Evolutionary conservation across 2,113 vertebrate species (phyloP).

Genomic region (Neotragus moschatus): DNA sequence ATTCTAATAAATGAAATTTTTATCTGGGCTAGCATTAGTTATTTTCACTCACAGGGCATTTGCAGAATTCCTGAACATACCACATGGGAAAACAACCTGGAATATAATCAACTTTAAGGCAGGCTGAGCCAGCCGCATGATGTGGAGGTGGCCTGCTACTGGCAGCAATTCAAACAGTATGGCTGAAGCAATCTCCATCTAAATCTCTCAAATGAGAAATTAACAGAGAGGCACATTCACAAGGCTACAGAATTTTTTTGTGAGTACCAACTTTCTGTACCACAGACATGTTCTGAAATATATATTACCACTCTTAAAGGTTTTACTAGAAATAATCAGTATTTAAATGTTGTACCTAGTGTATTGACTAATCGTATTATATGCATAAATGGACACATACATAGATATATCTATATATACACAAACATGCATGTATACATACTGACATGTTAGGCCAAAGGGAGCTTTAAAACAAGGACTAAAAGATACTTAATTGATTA

Average conservation of each 20-base stretch:
- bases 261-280: neutral
- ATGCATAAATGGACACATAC: neutral
- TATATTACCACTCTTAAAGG: neutral
- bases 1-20: neutral
- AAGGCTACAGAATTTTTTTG: neutral
- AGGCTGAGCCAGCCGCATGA: neutral
- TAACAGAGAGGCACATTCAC: neutral
- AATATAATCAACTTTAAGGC: neutral
- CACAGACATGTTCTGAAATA: neutral
- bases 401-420: neutral
- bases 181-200: neutral
- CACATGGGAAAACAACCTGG: neutral
- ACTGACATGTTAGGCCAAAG: neutral
- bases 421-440: neutral
- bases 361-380: neutral
- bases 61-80: neutral
- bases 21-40: neutral
- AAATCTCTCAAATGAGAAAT: neutral
- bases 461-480: slow-evolving; percentile 34
- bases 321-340: slow-evolving; percentile 6
- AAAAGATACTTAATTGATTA: neutral
- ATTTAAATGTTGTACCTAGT: neutral
- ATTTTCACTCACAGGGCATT: neutral
- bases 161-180: neutral
- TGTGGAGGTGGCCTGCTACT: neutral